Evolutionary conservation across 2,797 vertebrate genomes (phyloP), one percentile per base, ranked within the genome.

Genomic region (Myotis daubentonii): DNA sequence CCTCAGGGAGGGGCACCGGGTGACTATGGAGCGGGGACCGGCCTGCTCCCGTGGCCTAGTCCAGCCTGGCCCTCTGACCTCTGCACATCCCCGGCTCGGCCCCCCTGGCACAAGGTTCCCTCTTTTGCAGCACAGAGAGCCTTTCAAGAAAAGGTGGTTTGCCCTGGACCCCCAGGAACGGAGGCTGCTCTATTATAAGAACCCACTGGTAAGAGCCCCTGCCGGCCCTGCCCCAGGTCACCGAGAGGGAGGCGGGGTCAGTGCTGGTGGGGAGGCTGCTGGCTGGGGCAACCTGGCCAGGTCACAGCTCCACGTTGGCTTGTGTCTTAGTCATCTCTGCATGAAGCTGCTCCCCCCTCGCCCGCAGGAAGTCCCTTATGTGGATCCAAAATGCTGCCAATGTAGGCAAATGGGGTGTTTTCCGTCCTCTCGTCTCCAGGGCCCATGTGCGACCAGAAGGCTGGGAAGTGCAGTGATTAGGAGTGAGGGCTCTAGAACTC

Each of bases 121-220:
- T 95, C 57, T 98, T 94, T 92, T 97, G 95, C 98, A 99, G 99
- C 99, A 99, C 92, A 99, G 97, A 74, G 99, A 99, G 96, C 79
- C 98, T 28, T 99, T 99, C 97, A 99, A 98, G 97, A 98, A 98
- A 97, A 98, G 99, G 88, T 99, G 99, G 99, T 99, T 99, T 79
- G 98, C 98, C 97, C 97, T 99, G 98, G 99, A 99, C 96, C 98
- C 98, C n/a, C 98, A 99, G 95, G 99, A 99, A 86, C 99, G 99
- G 96, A 99, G 98, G 89, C 97, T 99, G 89, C 97, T 99, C 4
- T 99, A 99, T 98, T 99, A 99, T 91, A 99, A 99, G 98, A 98
- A 98, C 68, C 98, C 98, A 0, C 97, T 99, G 99, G 99, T 99
- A 98, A 98, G 99, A 96, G 36, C 20, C 57, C 2, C 38, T 65